Base-by-base conservation (phyloP, 1,140 invertebrate genomes). In the Drosophila sechellia region DNA sequence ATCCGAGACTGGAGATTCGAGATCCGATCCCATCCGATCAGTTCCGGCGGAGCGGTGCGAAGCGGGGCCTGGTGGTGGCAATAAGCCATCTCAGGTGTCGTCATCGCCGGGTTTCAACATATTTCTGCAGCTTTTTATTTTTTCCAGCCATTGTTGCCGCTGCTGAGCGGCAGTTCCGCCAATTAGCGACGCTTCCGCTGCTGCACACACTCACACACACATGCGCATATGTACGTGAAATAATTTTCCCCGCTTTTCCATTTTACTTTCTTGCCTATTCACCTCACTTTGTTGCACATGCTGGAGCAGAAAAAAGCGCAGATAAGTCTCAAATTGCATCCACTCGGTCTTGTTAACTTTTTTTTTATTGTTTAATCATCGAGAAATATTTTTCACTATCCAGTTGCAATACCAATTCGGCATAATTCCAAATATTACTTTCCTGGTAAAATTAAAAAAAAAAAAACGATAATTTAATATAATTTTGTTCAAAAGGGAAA, bases 121-220 rank as follows among this genome's bases (percentile, higher is more conserved):
- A 73, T 85, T 80, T 72, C 52, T 70, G 43, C 60, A 5, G 63
- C 43, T 72, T 70, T 81, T 60, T 45, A 50, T 66, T 68, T 54
- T 54, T 74, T 65, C 35, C 52, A 76, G 1, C 42, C 52, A 63
- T 59, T 76, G 56, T 61, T 50, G 56, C 15, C 43, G 65, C 37
- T 53, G 72, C 50, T 75, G 74, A 56, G 61, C 22, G 54, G 71
- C 83, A 87, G 83, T 87, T 87, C 83, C 83, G 83, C 83, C 79
- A 87, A 87, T 87, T 87, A 87, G 83, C 79, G 76, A 60, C 46
- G 83, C 83, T 87, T 87, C 83, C 83, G 83, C 83, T 83, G 83
- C 81, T 49, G 55, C 68, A 59, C 34, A 61, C 59, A 58, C 77
- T 53, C 37, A 15, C 66, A 58, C 20, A 60, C 58, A 46, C 15